These are phyloP conservation scores for Dorcus hopei DNA, from an alignment of 2,888 invertebrate genomes.

Conservation along the genomic window DNA sequence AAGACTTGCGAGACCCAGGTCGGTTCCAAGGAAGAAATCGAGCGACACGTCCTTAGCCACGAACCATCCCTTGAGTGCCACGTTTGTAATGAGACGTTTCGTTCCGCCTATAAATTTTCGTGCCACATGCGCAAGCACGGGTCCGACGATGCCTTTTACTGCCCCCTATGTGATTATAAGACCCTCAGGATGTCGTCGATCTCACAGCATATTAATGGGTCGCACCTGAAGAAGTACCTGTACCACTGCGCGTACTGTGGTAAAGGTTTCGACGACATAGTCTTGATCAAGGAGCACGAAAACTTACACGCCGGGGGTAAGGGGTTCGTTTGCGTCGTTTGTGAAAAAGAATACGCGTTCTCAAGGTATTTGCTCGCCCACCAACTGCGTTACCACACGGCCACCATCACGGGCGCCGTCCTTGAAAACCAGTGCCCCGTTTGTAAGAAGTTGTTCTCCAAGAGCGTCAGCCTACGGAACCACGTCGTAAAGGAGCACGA, in stretches of 20 bases:
- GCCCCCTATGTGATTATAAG: constrained; percentile 36
- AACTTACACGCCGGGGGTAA: constrained; percentile 46
- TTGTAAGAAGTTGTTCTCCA: constrained; percentile 38
- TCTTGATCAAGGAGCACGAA: constrained; percentile 49
- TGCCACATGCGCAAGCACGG: constrained; percentile 37
- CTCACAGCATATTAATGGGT: constrained; percentile 57
- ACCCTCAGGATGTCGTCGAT: constrained; percentile 34
- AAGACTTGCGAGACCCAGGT: constrained; percentile 36
- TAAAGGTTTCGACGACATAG: constrained; percentile 48
- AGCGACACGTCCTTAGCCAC: constrained; percentile 34
- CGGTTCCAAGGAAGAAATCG: constrained; percentile 33
- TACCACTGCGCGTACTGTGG: constrained; percentile 52
- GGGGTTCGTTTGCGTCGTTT: constrained; percentile 50
- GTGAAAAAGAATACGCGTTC: constrained; percentile 45
- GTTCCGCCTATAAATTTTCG: constrained; percentile 39
- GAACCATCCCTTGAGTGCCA: constrained; percentile 12
- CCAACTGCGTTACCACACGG: constrained; percentile 37
- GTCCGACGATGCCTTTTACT: constrained; percentile 32
- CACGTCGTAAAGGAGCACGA: constrained; percentile 48
- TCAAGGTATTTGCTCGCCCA: constrained; percentile 36
- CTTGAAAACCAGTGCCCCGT: constrained; percentile 44
- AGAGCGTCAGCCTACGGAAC: constrained; percentile 43
- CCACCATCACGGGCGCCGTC: constrained; percentile 44
- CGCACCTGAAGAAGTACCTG: constrained; percentile 51
- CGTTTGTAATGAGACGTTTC: constrained; percentile 32